A percentile compares a stretch with the other conserved stretches of the same genome.
Conservation (phyloP, 2,113 vertebrate genomes). For the Lophotis ruficrista region DNA sequence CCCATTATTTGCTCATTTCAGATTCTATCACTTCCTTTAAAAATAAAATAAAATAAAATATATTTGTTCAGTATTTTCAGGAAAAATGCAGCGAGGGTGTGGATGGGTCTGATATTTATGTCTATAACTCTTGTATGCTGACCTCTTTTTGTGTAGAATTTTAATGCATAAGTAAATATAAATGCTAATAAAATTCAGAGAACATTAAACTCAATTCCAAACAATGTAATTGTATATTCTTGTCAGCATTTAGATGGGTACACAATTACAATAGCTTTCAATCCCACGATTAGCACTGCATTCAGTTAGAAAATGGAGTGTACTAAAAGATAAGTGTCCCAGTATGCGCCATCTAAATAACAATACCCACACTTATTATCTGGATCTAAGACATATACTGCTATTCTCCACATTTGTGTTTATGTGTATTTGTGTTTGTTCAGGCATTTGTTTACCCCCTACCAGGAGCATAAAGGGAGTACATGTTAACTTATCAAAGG, state of each 20-base stretch:
- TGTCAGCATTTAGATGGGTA: slow-evolving; percentile 79
- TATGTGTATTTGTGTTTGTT: slow-evolving; percentile 75
- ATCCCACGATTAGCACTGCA: slow-evolving; percentile 75
- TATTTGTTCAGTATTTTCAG: slow-evolving; percentile 29
- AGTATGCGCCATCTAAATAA: slow-evolving; percentile 79
- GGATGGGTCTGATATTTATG: slow-evolving; percentile 55
- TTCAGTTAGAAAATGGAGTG: slow-evolving; percentile 80
- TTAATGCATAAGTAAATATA: slow-evolving; percentile 78
- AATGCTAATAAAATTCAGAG: slow-evolving; percentile 76
- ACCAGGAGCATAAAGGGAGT: slow-evolving; percentile 73
- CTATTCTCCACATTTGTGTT: slow-evolving; percentile 74
- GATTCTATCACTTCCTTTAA: slow-evolving; percentile 64
- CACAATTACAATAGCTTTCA: slow-evolving; percentile 82
- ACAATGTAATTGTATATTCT: slow-evolving; percentile 80
- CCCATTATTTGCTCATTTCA: slow-evolving; percentile 74
- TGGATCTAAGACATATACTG: slow-evolving; percentile 72
- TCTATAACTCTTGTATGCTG: slow-evolving; percentile 42
- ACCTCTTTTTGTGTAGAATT: slow-evolving; percentile 69
- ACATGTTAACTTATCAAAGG: slow-evolving; percentile 79
- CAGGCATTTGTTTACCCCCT: slow-evolving; percentile 77
- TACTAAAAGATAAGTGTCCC: slow-evolving; percentile 81
- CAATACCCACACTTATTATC: slow-evolving; percentile 78
- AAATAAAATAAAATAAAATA: slow-evolving; percentile 62
- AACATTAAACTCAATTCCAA: slow-evolving; percentile 77
- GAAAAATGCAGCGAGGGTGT: slow-evolving; percentile 7